Evolutionary conservation across 2,797 vertebrate genomes (phyloP).

Genomic region (Sebastes dallii): DNA sequence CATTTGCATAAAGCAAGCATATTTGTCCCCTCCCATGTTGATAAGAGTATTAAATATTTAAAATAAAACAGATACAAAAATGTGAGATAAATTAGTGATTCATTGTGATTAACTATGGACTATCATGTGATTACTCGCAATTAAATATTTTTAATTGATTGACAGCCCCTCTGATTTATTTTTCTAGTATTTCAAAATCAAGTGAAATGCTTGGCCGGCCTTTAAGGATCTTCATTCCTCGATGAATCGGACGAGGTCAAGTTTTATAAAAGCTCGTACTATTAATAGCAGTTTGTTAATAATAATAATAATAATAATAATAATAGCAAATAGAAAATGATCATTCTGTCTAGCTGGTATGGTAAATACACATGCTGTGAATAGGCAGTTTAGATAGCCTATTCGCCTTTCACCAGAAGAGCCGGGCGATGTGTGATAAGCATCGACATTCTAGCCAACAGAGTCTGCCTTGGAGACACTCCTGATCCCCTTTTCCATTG

Average conservation of each 20-base stretch:
- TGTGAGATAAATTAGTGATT: too few relatives aligned
- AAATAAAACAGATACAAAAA: too few relatives aligned
- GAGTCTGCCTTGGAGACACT: constrained; percentile 77
- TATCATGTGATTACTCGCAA: too few relatives aligned
- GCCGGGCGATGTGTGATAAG: constrained; percentile 72
- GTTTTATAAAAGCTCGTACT: constrained; percentile 30
- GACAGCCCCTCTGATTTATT: not conserved
- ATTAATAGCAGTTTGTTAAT: constrained; percentile 54
- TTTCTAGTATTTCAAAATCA: constrained; percentile 7
- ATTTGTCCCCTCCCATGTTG: too few relatives aligned
- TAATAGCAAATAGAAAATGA: constrained; percentile 66
- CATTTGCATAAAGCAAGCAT: too few relatives aligned
- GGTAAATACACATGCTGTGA: constrained; percentile 70
- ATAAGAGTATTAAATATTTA: too few relatives aligned
- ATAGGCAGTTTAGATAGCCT: constrained; percentile 72
- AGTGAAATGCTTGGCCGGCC: not conserved
- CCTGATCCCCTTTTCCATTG: constrained; percentile 81
- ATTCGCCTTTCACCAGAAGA: constrained; percentile 71
- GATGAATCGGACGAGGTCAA: constrained; percentile 25
- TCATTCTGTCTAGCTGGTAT: constrained; percentile 50
- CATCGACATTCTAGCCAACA: constrained; percentile 80
- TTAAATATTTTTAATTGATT: too few relatives aligned
- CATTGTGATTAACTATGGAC: too few relatives aligned
- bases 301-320: constrained; percentile 71
- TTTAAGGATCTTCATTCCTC: constrained; percentile 4